Evolutionary conservation across 2,113 vertebrate species (phyloP), one percentile per base, ranked within the genome.

Genomic region (Tragulus kanchil): DNA sequence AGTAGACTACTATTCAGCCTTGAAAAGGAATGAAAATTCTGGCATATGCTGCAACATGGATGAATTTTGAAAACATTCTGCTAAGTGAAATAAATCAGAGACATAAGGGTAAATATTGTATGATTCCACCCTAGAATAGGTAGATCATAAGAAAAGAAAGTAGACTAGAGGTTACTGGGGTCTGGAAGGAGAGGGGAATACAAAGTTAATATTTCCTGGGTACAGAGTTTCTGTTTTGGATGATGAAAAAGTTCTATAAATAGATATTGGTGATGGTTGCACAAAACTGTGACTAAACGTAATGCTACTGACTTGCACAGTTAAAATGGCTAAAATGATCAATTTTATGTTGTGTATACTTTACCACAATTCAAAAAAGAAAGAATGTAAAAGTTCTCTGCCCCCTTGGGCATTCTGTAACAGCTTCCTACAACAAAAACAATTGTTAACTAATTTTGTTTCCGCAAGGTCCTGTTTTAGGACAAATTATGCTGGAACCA

Each of bases 1-100:
- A 21, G 58, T 25, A 26, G 36, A 21, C 5, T 73, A 58, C 28
- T 71, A 65, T 14, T 50, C n/a, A 89, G 11, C 31, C 50, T 96
- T 73, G 19, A 75, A 96, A 91, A 61, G 19, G 65, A 62, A 67
- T 81, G 73, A 25, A 75, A 50, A 58, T 92, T 87, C 81, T 54
- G 19, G 67, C 6, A 11, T 17, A 23, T 15, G 61, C 23, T 23
- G 5, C 23, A 21, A 36, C n/a, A 54, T 58, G 78, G 16, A 61
- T 36, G 65, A 90, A 67, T 9, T 42, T 89, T 92, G 21, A 89
- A 84, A 69, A 82, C 67, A 31, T 26, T 79, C 45, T 59, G 59
- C 54, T 67, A 54, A 58, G 21, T 50, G 26, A 90, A 36, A 93
- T 21, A 77, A 93, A 26, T 19, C 25, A 52, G 36, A 19, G 64